phyloP scores from a whole-genome alignment of 1,140 invertebrate genomes.

The Solen grandis region DNA sequence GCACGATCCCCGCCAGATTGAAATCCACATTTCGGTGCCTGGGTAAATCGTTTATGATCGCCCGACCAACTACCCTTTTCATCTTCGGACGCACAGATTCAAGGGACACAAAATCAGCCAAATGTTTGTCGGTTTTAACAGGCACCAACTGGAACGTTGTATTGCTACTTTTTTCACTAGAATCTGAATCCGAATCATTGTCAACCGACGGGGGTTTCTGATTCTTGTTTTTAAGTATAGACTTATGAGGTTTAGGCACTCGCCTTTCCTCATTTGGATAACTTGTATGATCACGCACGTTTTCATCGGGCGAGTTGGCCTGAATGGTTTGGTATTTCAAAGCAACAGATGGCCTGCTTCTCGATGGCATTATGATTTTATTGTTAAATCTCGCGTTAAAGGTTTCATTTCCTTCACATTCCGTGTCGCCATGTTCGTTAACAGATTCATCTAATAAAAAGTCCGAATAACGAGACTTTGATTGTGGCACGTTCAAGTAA shows the following conservation, averaged over 20 bases:
- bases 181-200: background rate
- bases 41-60: slow-evolving; percentile 8
- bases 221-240: slow-evolving; percentile 38
- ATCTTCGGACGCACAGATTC: slow-evolving; percentile 10
- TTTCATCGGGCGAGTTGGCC: background rate
- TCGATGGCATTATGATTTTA: too few species aligned
- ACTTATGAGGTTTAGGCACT: slow-evolving; percentile 39
- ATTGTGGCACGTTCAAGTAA: background rate
- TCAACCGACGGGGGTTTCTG: background rate
- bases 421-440: background rate
- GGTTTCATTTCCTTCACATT: background rate
- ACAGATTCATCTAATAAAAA: background rate
- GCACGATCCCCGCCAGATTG: background rate
- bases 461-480: background rate
- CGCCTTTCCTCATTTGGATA: background rate
- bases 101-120: background rate
- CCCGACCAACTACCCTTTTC: background rate
- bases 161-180: background rate
- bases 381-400: too few species aligned
- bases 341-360: background rate
- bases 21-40: background rate
- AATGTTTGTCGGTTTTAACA: background rate
- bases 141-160: background rate
- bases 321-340: slow-evolving; percentile 8
- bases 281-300: too few species aligned